Percentiles rank a stretch among this genome's conserved stretches.
These are phyloP conservation scores for Mionectes olivaceus DNA, from an alignment of 2,797 vertebrate genomes.

Conservation along the genomic window DNA sequence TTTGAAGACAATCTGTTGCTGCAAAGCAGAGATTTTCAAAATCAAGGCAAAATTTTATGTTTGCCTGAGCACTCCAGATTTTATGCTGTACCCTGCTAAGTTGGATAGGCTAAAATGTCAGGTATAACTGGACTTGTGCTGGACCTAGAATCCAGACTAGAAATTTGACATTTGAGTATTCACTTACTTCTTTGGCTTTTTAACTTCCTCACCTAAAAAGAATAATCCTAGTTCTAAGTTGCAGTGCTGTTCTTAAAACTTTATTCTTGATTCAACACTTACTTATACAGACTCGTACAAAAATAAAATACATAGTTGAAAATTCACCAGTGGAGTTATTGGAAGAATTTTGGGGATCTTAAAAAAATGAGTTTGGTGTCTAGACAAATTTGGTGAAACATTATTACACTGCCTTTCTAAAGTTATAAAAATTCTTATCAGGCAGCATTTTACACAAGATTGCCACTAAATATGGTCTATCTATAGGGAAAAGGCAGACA, in stretches of 20 bases:
- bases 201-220: neutral
- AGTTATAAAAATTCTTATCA: slow-evolving; percentile 11
- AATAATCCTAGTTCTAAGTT: neutral
- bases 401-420: slow-evolving; percentile 18
- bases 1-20: slow-evolving; percentile 77
- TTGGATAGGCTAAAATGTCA: neutral
- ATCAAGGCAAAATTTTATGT: slow-evolving; percentile 28
- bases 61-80: slow-evolving; percentile 18
- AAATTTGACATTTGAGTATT: neutral
- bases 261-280: neutral
- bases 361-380: slow-evolving; percentile 31
- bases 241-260: neutral
- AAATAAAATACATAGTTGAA: neutral
- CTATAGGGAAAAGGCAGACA: slow-evolving; percentile 39
- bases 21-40: slow-evolving; percentile 43
- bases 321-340: neutral
- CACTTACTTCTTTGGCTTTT: neutral
- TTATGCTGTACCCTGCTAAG: neutral
- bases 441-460: slow-evolving; percentile 44
- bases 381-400: slow-evolving; percentile 25
- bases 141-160: neutral
- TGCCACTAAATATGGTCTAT: slow-evolving; percentile 44
- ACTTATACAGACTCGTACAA: neutral
- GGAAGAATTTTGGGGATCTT: neutral
- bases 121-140: neutral